Evolutionary conservation across 2,797 vertebrate genomes (phyloP).

Genomic region (Galaxias olidus): DNA sequence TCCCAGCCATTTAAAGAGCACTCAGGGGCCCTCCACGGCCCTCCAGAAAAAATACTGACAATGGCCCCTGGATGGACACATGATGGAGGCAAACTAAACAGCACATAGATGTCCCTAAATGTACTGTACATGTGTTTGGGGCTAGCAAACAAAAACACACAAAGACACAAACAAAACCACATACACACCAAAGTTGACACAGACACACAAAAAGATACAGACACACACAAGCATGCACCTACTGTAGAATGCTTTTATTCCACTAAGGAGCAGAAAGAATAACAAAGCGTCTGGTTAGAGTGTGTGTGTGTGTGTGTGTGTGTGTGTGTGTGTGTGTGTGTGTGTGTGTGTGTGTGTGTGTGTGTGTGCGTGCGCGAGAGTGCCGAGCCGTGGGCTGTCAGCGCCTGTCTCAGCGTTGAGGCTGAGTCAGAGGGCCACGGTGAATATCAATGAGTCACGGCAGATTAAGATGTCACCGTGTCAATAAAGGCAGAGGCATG

Average conservation of each 20-base stretch:
- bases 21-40: background rate
- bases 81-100: background rate
- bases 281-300: no score
- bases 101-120: background rate
- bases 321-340: no score
- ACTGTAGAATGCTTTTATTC: background rate
- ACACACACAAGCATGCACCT: slow-evolving; percentile 15
- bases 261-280: background rate
- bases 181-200: background rate
- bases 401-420: slow-evolving; percentile 40
- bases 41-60: background rate
- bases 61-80: background rate
- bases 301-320: no score
- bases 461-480: slow-evolving; percentile 62
- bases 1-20: slow-evolving; percentile 49
- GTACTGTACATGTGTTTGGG: no score
- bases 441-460: slow-evolving; percentile 63
- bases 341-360: no score
- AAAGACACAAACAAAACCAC: background rate
- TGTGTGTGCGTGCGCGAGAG: no score
- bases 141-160: background rate
- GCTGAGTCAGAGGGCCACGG: slow-evolving; percentile 55
- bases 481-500: slow-evolving; percentile 52
- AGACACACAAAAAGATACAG: slow-evolving; percentile 20
- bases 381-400: slow-evolving; percentile 1